These are phyloP conservation scores for Actinernus sp. DNA, from an alignment of 92 coral and sea anemone genomes.

Conservation along the genomic window DNA sequence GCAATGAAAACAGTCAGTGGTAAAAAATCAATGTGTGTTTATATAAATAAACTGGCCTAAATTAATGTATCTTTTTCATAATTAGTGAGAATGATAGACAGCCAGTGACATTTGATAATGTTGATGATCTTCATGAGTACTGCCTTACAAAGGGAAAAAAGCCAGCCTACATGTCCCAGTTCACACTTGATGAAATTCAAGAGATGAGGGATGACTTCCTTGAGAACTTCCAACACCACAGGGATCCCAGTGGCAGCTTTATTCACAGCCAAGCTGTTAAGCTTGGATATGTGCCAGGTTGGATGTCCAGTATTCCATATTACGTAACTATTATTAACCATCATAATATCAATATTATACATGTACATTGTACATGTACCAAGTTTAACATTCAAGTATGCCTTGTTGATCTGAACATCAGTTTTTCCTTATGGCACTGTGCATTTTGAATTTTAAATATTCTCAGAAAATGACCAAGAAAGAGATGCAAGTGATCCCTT, in stretches of 20 bases:
- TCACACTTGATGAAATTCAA: slow-evolving; percentile 57
- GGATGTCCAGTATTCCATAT: neutral
- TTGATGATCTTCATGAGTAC: slow-evolving; percentile 64
- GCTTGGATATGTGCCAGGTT: slow-evolving; percentile 46
- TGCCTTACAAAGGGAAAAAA: slow-evolving; percentile 68
- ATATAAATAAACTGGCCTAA: too few species aligned
- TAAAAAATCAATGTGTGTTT: too few species aligned
- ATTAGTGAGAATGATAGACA: slow-evolving; percentile 39
- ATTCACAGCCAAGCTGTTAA: slow-evolving; percentile 59
- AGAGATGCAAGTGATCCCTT: slow-evolving; percentile 24
- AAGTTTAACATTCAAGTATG: too few species aligned
- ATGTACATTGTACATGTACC: too few species aligned
- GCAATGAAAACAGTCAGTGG: too few species aligned
- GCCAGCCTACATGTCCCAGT: slow-evolving; percentile 73
- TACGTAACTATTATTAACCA: too few species aligned
- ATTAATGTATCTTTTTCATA: neutral
- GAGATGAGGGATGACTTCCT: slow-evolving; percentile 54
- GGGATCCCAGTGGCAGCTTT: slow-evolving; percentile 64
- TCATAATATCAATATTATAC: too few species aligned
- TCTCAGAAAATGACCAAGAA: neutral
- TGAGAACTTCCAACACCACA: slow-evolving; percentile 36
- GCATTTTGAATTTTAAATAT: too few species aligned
- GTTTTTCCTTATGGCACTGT: too few species aligned
- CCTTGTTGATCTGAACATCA: too few species aligned
- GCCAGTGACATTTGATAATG: slow-evolving; percentile 56